Percentiles rank a stretch among this genome's conserved stretches.
Evolutionary conservation across 2,888 invertebrate species (phyloP).

Genomic region (Ctenicera cuprea): DNA sequence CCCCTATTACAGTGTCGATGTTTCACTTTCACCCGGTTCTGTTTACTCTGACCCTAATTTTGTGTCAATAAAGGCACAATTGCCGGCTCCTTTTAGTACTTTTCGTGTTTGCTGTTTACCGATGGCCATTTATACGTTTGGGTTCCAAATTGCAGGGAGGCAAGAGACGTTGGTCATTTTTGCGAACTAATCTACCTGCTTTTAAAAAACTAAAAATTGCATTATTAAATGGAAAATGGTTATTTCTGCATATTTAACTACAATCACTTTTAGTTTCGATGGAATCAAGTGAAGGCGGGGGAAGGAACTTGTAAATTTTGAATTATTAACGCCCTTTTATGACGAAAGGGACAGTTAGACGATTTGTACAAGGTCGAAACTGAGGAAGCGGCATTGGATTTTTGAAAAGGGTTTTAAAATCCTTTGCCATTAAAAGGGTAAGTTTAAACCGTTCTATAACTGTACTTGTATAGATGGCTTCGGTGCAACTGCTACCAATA

Average conservation of each 20-base stretch:
- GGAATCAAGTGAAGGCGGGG: too few species aligned
- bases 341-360: slow-evolving; percentile 16
- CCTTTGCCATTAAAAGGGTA: slow-evolving; percentile 18
- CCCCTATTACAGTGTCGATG: slow-evolving; percentile 34
- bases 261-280: too few species aligned
- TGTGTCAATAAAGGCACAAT: slow-evolving; percentile 54
- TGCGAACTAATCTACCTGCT: background rate
- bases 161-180: background rate
- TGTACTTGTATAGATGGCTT: slow-evolving; percentile 3
- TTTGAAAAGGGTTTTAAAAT: slow-evolving; percentile 20
- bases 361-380: background rate
- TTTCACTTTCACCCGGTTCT: slow-evolving; percentile 52
- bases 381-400: background rate
- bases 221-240: too few species aligned
- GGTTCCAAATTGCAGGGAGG: background rate
- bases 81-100: slow-evolving; percentile 53
- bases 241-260: too few species aligned
- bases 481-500: slow-evolving; percentile 1
- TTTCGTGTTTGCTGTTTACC: slow-evolving; percentile 61
- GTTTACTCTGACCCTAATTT: slow-evolving; percentile 57
- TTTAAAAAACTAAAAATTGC: too few species aligned
- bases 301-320: too few species aligned
- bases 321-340: too few species aligned
- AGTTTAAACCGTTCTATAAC: slow-evolving; percentile 15
- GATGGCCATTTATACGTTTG: slow-evolving; percentile 75